phyloP scores from a whole-genome alignment of 2,797 vertebrate genomes.

The Intellagama lesueurii region DNA sequence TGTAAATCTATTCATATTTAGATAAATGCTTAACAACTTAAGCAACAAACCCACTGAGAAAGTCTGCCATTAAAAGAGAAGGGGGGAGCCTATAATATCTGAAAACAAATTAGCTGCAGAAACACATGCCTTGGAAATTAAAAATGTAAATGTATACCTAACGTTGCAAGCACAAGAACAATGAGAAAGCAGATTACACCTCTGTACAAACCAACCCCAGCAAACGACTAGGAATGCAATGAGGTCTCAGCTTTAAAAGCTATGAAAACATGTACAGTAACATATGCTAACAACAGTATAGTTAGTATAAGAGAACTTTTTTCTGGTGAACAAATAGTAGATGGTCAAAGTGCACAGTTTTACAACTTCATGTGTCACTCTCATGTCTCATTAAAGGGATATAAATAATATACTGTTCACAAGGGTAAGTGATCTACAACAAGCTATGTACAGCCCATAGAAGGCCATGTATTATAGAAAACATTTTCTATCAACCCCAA shows the following conservation, averaged over 20 bases:
- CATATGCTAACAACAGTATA: not conserved
- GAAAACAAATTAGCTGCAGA: not conserved
- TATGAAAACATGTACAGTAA: not conserved
- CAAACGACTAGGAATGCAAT: not conserved
- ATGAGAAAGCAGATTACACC: not conserved
- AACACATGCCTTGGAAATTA: not conserved
- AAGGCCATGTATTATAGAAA: not conserved
- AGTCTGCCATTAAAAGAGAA: no score
- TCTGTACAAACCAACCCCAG: not conserved
- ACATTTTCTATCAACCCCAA: not conserved
- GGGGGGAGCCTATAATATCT: not conserved
- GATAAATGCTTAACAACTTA: not conserved
- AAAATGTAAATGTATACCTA: not conserved
- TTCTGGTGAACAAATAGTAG: not conserved
- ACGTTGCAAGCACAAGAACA: not conserved
- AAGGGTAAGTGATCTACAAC: not conserved
- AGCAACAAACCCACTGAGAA: not conserved
- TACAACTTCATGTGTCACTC: not conserved
- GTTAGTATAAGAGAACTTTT: not conserved
- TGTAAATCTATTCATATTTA: not conserved
- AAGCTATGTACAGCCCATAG: not conserved
- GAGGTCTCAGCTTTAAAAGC: not conserved
- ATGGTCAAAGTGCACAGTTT: slow-evolving; percentile 12
- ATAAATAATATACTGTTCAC: not conserved
- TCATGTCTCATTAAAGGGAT: not conserved